Evolutionary conservation across 1,140 invertebrate species (phyloP).

Genomic region (Brachionus plicatilis): DNA sequence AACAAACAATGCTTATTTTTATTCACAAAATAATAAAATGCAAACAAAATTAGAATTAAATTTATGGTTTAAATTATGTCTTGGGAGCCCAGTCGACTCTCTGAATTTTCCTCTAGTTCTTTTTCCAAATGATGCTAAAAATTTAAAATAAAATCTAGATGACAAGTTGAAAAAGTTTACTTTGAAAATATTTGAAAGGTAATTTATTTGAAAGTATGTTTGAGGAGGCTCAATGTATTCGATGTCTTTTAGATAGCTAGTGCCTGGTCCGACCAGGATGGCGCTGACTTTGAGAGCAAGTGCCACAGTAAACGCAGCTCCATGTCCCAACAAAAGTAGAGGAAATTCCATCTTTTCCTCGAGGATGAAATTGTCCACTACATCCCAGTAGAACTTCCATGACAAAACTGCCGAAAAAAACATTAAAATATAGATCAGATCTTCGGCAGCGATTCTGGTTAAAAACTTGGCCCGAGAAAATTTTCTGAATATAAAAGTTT

Average conservation of each 20-base stretch:
- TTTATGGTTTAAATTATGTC: constrained; percentile 12
- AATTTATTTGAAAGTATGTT: constrained; percentile 38
- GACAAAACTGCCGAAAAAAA: constrained; percentile 34
- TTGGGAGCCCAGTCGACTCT: constrained; percentile 13
- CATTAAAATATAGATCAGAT: constrained; percentile 21
- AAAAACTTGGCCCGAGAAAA: neutral
- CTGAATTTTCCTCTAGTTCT: neutral
- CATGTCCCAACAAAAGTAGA: neutral
- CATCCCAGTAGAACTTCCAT: constrained; percentile 33
- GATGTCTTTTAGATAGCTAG: constrained; percentile 25
- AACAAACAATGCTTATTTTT: neutral
- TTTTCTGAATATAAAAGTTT: constrained; percentile 24
- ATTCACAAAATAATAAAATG: neutral
- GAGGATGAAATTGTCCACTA: neutral
- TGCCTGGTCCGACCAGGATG: constrained; percentile 30
- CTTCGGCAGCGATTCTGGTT: neutral
- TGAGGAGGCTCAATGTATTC: neutral
- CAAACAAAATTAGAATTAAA: neutral
- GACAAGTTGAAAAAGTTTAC: neutral
- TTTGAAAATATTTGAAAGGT: constrained; percentile 28
- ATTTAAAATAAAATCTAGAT: neutral
- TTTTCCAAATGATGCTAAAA: constrained; percentile 28
- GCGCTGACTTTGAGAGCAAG: constrained; percentile 13
- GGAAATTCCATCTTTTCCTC: neutral
- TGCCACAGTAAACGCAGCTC: neutral